phyloP scores from a whole-genome alignment of 2,113 vertebrate genomes.

The Marmota monax region DNA sequence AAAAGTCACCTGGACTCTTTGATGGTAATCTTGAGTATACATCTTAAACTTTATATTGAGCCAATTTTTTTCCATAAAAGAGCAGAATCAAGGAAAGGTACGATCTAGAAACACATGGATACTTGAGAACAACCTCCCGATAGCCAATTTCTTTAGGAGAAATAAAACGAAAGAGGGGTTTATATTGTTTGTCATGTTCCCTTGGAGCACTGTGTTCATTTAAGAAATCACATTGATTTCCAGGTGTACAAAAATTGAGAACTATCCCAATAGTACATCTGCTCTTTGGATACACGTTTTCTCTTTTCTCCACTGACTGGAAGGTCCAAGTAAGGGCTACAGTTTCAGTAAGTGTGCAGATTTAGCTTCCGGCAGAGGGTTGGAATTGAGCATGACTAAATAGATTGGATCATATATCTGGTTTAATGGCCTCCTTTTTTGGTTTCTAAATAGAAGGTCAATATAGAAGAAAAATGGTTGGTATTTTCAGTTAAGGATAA shows the following conservation, averaged over 20 bases:
- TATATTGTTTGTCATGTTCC: neutral
- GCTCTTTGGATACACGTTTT: neutral
- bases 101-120: neutral
- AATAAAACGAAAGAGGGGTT: neutral
- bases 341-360: neutral
- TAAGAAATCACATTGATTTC: constrained; percentile 14
- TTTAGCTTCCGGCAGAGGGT: neutral
- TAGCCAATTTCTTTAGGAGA: neutral
- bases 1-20: neutral
- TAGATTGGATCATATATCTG: neutral
- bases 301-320: neutral
- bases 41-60: neutral
- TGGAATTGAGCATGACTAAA: neutral
- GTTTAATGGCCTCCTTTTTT: neutral
- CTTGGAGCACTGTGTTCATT: neutral
- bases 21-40: neutral
- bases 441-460: neutral
- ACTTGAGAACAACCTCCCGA: neutral
- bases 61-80: neutral
- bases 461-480: neutral
- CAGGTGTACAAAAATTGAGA: constrained; percentile 12
- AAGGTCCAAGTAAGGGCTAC: neutral
- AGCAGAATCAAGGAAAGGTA: neutral
- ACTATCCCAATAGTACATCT: neutral
- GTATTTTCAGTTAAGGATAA: neutral